Conservation (phyloP, 1,140 invertebrate species). For the Pseudomyrmex cubaensis region DNA sequence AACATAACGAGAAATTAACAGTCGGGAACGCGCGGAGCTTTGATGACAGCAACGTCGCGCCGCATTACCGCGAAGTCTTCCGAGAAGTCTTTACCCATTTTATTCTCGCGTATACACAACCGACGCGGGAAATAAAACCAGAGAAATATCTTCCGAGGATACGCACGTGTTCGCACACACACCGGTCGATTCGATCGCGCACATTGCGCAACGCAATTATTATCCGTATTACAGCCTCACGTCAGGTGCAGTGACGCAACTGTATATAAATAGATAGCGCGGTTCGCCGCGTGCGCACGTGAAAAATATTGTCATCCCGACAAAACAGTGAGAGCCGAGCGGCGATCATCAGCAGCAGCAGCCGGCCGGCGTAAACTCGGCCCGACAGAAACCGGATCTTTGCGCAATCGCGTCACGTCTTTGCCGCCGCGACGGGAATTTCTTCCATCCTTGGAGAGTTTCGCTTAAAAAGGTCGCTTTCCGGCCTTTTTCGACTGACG, state of each 20-base stretch:
- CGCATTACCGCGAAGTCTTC: background rate
- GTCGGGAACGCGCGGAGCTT: background rate
- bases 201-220: constrained; percentile 62
- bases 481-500: constrained; percentile 11
- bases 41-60: background rate
- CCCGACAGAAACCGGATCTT: constrained; percentile 15
- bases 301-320: constrained; percentile 64
- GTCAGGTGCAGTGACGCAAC: constrained; percentile 62
- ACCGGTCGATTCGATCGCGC: constrained; percentile 4
- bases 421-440: constrained; percentile 7
- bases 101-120: background rate
- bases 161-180: background rate
- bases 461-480: constrained; percentile 2
- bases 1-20: too few relatives aligned
- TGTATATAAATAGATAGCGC: constrained; percentile 62
- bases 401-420: constrained; percentile 40
- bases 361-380: background rate
- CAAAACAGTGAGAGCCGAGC: background rate
- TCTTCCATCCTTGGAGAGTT: constrained; percentile 23
- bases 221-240: constrained; percentile 48
- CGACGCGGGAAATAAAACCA: too few relatives aligned
- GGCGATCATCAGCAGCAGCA: background rate
- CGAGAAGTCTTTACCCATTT: constrained; percentile 31
- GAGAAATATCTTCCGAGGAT: constrained; percentile 27
- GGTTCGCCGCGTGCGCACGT: constrained; percentile 20